These are phyloP conservation scores for Amphipoea oculea DNA, from an alignment of 2,888 invertebrate genomes.

Conservation along the genomic window DNA sequence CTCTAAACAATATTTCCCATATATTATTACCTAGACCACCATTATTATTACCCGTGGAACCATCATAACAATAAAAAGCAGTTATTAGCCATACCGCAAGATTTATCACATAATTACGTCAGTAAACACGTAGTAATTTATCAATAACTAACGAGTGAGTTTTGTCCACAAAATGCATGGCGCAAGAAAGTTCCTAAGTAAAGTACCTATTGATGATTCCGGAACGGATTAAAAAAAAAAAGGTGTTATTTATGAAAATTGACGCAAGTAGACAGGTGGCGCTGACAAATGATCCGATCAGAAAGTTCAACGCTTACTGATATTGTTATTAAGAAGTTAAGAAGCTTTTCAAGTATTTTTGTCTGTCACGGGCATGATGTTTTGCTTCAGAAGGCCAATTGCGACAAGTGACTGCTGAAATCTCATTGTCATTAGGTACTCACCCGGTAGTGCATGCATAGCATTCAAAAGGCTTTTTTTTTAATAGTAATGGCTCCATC, in stretches of 20 bases:
- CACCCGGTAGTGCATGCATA: no score
- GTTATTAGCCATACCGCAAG: constrained; percentile 7
- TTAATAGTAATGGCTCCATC: no score
- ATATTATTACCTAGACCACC: background rate
- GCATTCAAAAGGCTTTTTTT: background rate
- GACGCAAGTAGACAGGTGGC: constrained; percentile 4
- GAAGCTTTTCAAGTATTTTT: background rate
- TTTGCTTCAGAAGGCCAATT: background rate
- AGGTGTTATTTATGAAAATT: constrained; percentile 12
- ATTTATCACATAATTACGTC: constrained; percentile 9
- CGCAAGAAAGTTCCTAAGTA: constrained; percentile 16
- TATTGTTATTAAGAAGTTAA: background rate
- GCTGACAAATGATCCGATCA: constrained; percentile 16
- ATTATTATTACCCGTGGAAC: constrained; percentile 22
- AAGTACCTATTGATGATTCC: background rate
- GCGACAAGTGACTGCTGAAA: background rate
- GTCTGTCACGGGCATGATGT: background rate
- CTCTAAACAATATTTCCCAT: constrained; percentile 34
- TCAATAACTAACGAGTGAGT: background rate
- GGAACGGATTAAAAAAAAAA: constrained; percentile 9
- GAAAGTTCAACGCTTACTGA: constrained; percentile 25
- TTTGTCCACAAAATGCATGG: constrained; percentile 11
- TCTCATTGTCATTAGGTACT: no score
- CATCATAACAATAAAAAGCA: constrained; percentile 2
- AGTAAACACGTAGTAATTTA: background rate